phyloP scores from a whole-genome alignment of 1,140 invertebrate species.

The Zeugodacus cucurbitae region DNA sequence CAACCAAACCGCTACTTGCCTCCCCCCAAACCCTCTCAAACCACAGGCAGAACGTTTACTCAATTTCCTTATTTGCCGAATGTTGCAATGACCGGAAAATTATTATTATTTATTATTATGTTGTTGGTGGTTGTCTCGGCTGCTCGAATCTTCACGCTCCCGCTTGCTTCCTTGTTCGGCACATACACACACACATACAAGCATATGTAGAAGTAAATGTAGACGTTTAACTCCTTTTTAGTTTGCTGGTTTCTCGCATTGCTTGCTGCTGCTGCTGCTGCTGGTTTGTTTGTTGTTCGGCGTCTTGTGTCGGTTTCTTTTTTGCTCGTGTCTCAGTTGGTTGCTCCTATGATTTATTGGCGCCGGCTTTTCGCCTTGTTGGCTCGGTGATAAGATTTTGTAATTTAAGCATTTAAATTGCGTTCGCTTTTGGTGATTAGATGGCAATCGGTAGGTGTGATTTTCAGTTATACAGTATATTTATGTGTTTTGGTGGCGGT shows the following conservation, averaged over 20 bases:
- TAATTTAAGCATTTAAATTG: constrained; percentile 31
- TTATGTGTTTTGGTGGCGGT: no score
- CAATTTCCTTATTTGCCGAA: constrained; percentile 45
- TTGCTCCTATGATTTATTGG: constrained; percentile 31
- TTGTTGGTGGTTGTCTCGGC: constrained; percentile 2
- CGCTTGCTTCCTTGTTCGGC: background rate
- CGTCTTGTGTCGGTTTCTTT: background rate
- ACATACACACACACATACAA: no score
- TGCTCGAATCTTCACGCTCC: background rate
- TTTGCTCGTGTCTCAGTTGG: background rate
- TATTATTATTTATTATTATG: constrained; percentile 48
- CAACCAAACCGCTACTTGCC: background rate
- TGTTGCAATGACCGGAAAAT: constrained; percentile 45
- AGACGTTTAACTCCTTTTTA: background rate
- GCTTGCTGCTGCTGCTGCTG: no score
- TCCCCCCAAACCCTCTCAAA: background rate
- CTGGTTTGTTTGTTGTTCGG: background rate
- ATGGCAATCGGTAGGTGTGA: constrained; percentile 26
- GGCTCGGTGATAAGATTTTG: background rate
- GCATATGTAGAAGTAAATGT: no score
- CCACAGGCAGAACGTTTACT: background rate
- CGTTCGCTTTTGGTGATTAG: constrained; percentile 29
- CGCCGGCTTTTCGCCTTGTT: constrained; percentile 23
- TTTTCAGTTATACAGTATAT: background rate
- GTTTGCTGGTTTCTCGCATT: background rate